A percentile compares a stretch with the other conserved stretches of the same genome.
Evolutionary conservation across 1,140 invertebrate species (phyloP).

Genomic region (Drosophila sp.): DNA sequence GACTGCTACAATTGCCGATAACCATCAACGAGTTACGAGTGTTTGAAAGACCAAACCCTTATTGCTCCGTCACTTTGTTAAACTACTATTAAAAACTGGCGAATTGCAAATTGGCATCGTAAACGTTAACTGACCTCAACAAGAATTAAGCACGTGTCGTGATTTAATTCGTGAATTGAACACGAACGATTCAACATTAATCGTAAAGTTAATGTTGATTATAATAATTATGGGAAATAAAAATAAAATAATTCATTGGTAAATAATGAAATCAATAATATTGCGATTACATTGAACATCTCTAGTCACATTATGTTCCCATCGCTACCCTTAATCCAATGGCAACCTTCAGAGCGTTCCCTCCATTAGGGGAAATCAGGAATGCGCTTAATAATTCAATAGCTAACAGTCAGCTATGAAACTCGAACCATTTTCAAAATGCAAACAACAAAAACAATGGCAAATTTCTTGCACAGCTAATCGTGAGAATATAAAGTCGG

Average conservation of each 20-base stretch:
- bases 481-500: constrained; percentile 21
- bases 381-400: constrained; percentile 8
- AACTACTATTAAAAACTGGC: constrained; percentile 1
- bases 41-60: not conserved
- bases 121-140: not conserved
- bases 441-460: constrained; percentile 8
- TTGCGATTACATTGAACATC: not conserved
- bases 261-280: not conserved
- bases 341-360: not conserved
- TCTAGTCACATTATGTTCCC: not conserved
- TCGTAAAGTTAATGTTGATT: too few relatives aligned
- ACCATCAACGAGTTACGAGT: constrained; percentile 2
- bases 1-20: constrained; percentile 21
- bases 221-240: too few relatives aligned
- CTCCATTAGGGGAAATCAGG: not conserved
- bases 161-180: too few relatives aligned
- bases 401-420: constrained; percentile 20
- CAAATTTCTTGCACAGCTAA: constrained; percentile 8
- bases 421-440: constrained; percentile 20
- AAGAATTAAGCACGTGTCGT: too few relatives aligned
- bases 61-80: too few relatives aligned
- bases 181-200: too few relatives aligned
- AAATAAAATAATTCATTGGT: too few relatives aligned
- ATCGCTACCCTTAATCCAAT: not conserved
- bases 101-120: not conserved